Evolutionary conservation across 2,797 vertebrate species (phyloP).

Genomic region (Cottoperca gobio): DNA sequence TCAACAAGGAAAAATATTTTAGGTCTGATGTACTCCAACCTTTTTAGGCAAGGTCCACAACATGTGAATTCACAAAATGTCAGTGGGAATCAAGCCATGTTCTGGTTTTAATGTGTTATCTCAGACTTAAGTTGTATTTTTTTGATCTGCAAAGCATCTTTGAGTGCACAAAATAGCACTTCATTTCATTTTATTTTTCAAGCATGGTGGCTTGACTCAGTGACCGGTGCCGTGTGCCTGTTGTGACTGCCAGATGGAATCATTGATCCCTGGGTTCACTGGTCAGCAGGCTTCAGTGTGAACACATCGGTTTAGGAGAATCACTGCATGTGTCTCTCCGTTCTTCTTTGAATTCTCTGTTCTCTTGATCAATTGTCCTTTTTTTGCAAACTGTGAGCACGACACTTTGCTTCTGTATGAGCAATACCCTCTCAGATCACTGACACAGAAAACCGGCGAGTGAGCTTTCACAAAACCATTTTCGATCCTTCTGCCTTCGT

Average conservation of each 20-base stretch:
- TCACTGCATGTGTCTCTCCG: neutral
- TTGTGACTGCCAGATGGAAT: conserved; percentile 3
- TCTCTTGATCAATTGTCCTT: neutral
- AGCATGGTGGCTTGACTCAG: neutral
- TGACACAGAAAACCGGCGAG: neutral
- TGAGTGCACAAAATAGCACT: neutral
- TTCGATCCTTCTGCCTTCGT: neutral
- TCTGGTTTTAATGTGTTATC: neutral
- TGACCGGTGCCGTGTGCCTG: neutral
- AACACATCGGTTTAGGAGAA: neutral
- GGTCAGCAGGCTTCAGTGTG: neutral
- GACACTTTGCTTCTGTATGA: neutral
- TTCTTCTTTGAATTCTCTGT: neutral
- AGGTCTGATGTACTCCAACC: neutral
- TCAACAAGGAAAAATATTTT: neutral
- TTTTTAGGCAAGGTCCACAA: neutral
- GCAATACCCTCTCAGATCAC: neutral
- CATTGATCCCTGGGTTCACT: neutral
- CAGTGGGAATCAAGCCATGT: neutral
- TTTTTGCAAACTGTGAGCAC: neutral
- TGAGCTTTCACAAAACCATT: fast-evolving
- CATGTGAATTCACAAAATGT: too few species aligned
- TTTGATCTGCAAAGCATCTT: neutral
- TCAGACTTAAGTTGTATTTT: neutral
- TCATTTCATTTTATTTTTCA: neutral